Evolutionary conservation across 2,797 vertebrate species (phyloP).

Genomic region (Garrulus glandarius): DNA sequence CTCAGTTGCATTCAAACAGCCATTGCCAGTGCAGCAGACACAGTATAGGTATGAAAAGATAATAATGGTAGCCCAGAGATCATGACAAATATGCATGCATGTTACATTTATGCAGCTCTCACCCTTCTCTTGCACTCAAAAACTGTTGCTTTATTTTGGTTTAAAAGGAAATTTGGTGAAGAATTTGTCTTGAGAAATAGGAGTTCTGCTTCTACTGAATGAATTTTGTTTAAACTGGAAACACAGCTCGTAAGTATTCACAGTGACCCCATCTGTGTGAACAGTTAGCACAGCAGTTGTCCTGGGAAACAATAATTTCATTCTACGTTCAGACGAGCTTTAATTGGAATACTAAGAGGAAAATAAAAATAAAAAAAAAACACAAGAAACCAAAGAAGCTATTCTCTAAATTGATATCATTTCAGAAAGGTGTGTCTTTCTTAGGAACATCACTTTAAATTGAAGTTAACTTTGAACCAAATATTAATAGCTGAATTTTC

Average conservation of each 20-base stretch:
- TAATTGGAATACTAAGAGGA: not conserved
- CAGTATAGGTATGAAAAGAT: not conserved
- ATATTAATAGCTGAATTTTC: not conserved
- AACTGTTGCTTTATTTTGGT: not conserved
- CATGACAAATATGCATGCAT: not conserved
- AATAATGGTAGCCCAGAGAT: not conserved
- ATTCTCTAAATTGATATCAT: not conserved
- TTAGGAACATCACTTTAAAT: not conserved
- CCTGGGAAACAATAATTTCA: not conserved
- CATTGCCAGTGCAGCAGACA: not conserved
- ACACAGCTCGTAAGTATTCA: not conserved
- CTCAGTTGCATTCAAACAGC: not conserved
- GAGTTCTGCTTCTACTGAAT: not conserved
- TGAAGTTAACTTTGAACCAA: not conserved
- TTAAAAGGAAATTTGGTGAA: not conserved
- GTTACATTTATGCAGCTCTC: slow-evolving; percentile 10
- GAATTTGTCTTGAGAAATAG: slow-evolving; percentile 1
- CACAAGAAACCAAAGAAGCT: not conserved
- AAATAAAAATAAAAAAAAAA: not conserved
- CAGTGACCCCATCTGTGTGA: not conserved
- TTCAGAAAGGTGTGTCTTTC: not conserved
- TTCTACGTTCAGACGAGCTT: not conserved
- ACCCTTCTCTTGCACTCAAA: slow-evolving; percentile 34
- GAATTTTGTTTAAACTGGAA: not conserved
- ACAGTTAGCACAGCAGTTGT: not conserved